A percentile compares a stretch with the other conserved stretches of the same genome.
Conservation (phyloP, 2,113 vertebrate genomes). For the Brachyhypopomus occidentalis region DNA sequence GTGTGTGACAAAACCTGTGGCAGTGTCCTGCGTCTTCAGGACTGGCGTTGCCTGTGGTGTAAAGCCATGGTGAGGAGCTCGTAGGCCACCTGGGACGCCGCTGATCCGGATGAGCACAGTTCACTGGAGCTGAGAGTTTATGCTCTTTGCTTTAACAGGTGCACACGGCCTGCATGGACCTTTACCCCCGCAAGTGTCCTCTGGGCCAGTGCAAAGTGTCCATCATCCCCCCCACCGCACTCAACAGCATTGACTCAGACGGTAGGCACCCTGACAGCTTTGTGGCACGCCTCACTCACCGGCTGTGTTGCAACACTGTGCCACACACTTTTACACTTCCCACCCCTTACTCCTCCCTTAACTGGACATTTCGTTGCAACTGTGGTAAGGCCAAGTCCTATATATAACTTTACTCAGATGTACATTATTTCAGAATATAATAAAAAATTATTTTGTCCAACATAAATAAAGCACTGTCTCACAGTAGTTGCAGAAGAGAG, state of each 20-base stretch:
- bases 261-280: conserved; percentile 74
- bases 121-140: neutral
- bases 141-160: conserved; percentile 77
- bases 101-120: neutral
- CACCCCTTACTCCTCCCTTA: too few species aligned
- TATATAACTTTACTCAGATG: too few species aligned
- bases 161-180: conserved; percentile 95
- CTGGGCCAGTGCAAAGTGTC: conserved; percentile 98
- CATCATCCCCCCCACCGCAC: conserved; percentile 94
- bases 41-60: conserved; percentile 99
- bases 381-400: too few species aligned
- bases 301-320: neutral
- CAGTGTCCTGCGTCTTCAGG: conserved; percentile 93
- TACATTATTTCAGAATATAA: too few species aligned
- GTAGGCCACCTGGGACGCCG: neutral
- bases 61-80: conserved; percentile 89
- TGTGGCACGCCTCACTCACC: neutral
- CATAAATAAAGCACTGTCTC: neutral
- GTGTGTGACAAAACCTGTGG: conserved; percentile 98
- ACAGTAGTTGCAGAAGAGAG: conserved; percentile 8
- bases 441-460: neutral
- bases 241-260: conserved; percentile 99
- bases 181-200: conserved; percentile 91
- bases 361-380: too few species aligned
- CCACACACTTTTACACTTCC: too few species aligned